Evolutionary conservation across 1,140 invertebrate genomes (phyloP).

Genomic region (Proctacanthus coquilletti): DNA sequence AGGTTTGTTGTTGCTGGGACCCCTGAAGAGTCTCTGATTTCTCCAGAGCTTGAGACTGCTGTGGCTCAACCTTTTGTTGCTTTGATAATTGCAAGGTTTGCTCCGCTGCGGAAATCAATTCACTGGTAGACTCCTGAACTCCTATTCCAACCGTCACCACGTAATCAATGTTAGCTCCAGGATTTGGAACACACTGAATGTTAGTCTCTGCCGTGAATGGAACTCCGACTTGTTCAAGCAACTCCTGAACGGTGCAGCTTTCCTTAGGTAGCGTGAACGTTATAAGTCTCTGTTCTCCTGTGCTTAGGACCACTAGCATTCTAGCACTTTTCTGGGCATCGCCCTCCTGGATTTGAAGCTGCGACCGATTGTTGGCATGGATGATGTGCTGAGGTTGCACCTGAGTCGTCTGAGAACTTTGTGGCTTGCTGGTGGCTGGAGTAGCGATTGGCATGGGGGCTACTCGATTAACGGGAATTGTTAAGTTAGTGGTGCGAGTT

Average conservation of each 20-base stretch:
- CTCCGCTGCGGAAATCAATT: constrained; percentile 25
- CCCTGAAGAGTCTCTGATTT: constrained; percentile 13
- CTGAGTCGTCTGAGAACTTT: neutral
- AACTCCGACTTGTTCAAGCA: constrained; percentile 54
- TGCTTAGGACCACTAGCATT: constrained; percentile 56
- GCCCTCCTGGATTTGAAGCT: constrained; percentile 11
- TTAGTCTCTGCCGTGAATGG: constrained; percentile 43
- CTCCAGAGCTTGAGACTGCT: constrained; percentile 10
- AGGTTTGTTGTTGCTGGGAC: constrained; percentile 5
- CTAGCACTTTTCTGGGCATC: constrained; percentile 45
- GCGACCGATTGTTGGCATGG: constrained; percentile 17
- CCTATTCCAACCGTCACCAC: constrained; percentile 48
- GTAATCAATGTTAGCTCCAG: constrained; percentile 53
- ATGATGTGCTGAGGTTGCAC: constrained; percentile 18
- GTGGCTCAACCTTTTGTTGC: constrained; percentile 1
- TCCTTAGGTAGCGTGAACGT: constrained; percentile 63
- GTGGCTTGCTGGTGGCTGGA: constrained; percentile 1
- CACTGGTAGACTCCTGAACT: constrained; percentile 23
- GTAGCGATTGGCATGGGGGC: constrained; percentile 7
- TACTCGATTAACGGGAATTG: too few relatives aligned
- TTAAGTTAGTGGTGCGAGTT: too few relatives aligned
- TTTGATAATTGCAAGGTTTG: constrained; percentile 19
- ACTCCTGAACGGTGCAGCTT: constrained; percentile 61
- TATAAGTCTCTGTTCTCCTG: constrained; percentile 58
- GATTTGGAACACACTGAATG: constrained; percentile 53